Percentiles rank a stretch among this genome's conserved stretches.
Conservation (phyloP, 2,113 vertebrate species). For the Erythrolamprus reginae region DNA sequence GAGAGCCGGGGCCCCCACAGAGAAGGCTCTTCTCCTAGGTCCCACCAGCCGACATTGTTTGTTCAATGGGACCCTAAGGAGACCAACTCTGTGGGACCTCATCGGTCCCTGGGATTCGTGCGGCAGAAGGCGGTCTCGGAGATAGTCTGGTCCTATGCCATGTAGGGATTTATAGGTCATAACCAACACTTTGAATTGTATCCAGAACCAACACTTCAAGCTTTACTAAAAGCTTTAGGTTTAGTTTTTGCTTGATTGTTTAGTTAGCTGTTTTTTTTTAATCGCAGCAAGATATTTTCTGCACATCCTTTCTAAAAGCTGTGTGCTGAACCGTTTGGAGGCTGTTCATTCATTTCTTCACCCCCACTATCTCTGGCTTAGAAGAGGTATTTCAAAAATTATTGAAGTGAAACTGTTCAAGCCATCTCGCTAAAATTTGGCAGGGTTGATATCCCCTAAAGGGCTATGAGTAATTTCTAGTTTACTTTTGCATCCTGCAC, state of each 20-base stretch:
- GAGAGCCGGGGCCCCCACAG: no score
- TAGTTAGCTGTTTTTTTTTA: background rate
- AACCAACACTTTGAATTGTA: no score
- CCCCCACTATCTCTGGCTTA: background rate
- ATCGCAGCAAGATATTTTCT: background rate
- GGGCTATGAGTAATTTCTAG: background rate
- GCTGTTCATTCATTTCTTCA: background rate
- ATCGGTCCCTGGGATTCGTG: no score
- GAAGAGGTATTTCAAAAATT: background rate
- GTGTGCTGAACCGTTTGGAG: background rate
- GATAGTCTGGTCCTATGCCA: no score
- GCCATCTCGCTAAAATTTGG: background rate
- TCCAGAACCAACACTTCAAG: no score
- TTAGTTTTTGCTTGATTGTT: background rate
- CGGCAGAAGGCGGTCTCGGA: no score
- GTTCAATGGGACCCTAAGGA: no score
- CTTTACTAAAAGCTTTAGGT: background rate
- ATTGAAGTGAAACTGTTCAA: background rate
- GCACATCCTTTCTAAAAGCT: background rate
- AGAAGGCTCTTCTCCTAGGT: no score
- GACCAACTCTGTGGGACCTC: no score
- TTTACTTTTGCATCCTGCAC: background rate
- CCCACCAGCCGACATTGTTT: no score
- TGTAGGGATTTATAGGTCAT: no score
- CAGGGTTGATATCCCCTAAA: background rate